Percentiles rank a stretch among this genome's conserved stretches.
These are phyloP conservation scores for Troglohyphantes excavatus DNA, from an alignment of 2,888 invertebrate species.

Conservation along the genomic window DNA sequence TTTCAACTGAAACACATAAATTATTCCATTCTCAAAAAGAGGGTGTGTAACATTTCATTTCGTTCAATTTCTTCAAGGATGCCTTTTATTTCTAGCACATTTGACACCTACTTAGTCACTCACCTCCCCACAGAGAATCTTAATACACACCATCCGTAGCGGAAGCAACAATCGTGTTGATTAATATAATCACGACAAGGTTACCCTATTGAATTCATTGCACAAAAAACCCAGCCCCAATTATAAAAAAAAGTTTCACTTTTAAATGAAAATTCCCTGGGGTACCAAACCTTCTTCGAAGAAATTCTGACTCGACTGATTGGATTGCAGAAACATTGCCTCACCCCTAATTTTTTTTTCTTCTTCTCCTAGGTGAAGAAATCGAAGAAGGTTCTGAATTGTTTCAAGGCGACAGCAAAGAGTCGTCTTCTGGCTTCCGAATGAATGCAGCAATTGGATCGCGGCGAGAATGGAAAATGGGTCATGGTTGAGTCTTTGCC, in stretches of 20 bases:
- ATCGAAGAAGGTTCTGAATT: constrained; percentile 23
- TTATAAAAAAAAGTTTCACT: neutral
- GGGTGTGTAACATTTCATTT: too few species aligned
- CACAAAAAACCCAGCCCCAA: neutral
- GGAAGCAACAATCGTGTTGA: neutral
- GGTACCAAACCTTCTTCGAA: neutral
- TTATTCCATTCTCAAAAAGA: too few species aligned
- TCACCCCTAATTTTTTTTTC: too few species aligned
- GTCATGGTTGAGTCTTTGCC: constrained; percentile 63
- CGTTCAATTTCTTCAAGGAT: too few species aligned
- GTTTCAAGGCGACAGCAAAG: constrained; percentile 13
- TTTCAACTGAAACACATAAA: too few species aligned
- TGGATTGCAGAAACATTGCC: constrained; percentile 2
- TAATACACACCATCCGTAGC: neutral
- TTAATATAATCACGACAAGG: constrained; percentile 5
- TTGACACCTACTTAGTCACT: too few species aligned
- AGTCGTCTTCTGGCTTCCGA: neutral
- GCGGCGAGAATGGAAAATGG: constrained; percentile 37
- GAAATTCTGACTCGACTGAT: neutral
- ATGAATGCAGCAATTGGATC: constrained; percentile 33
- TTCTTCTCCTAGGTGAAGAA: constrained; percentile 34
- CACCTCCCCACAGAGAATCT: too few species aligned
- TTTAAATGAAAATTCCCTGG: neutral
- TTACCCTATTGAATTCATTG: neutral
- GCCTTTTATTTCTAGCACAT: too few species aligned